phyloP scores from a whole-genome alignment of 2,113 vertebrate species.

The Archilochus colubris region DNA sequence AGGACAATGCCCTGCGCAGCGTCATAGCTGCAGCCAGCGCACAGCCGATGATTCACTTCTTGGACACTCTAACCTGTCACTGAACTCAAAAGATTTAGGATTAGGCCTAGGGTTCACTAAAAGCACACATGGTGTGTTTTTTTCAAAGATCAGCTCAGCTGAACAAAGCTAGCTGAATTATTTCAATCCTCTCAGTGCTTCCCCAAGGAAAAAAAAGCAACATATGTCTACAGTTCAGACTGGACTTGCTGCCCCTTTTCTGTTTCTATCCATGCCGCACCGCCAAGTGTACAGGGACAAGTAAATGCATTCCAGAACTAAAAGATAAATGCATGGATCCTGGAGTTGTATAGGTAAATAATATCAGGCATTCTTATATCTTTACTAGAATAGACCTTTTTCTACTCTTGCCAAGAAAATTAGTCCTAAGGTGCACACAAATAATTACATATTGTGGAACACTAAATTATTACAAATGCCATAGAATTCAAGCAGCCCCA shows the following conservation, averaged over 20 bases:
- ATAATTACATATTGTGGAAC: conserved; percentile 52
- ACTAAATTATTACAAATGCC: conserved; percentile 41
- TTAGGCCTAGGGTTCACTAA: conserved; percentile 11
- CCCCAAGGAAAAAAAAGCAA: neutral
- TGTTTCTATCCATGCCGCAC: neutral
- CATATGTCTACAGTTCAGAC: neutral
- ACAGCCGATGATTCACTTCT: conserved; percentile 15
- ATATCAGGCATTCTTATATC: neutral
- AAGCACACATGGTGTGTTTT: conserved; percentile 3
- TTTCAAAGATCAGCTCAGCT: conserved; percentile 22
- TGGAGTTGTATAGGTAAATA: neutral
- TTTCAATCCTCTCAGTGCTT: conserved; percentile 23
- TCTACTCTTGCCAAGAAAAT: conserved; percentile 60
- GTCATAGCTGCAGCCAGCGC: neutral
- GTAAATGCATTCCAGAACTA: conserved; percentile 3
- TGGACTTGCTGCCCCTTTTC: neutral
- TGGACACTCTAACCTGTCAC: conserved; percentile 10
- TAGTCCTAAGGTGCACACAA: conserved; percentile 60
- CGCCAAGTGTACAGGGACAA: neutral
- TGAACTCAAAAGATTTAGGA: conserved; percentile 10
- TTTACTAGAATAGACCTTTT: neutral
- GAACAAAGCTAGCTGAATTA: conserved; percentile 38
- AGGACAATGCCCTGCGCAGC: neutral
- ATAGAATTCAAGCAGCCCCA: conserved; percentile 37
- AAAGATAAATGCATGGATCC: neutral